phyloP scores from a whole-genome alignment of 1,140 invertebrate genomes.

The Cydia amplana region DNA sequence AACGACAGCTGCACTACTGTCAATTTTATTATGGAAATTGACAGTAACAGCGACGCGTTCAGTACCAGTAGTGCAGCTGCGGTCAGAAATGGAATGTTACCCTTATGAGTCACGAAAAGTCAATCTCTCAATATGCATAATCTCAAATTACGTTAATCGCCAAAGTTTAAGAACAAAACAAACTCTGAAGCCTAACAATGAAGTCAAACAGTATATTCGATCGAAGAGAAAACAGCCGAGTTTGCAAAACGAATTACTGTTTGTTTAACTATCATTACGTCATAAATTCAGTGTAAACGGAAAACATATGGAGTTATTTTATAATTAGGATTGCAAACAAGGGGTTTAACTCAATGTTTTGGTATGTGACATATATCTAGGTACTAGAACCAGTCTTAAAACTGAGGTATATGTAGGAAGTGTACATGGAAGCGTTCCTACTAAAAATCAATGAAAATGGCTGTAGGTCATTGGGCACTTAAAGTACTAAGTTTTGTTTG shows the following conservation, averaged over 20 bases:
- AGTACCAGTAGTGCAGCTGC: too few species aligned
- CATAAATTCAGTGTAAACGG: neutral
- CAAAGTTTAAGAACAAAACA: slow-evolving; percentile 2
- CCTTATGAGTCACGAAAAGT: neutral
- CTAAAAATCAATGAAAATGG: neutral
- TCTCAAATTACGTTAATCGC: neutral
- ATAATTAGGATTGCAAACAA: slow-evolving; percentile 14
- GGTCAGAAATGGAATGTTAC: too few species aligned
- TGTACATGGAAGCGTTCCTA: too few species aligned
- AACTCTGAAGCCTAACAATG: neutral
- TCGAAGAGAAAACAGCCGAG: slow-evolving; percentile 5
- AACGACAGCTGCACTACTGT: too few species aligned
- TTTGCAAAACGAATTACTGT: slow-evolving; percentile 15
- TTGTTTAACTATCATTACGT: slow-evolving; percentile 29
- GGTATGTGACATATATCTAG: neutral
- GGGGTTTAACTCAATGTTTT: neutral
- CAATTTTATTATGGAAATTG: too few species aligned
- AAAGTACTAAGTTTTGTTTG: too few species aligned
- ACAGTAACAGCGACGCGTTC: too few species aligned
- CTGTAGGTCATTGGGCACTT: too few species aligned
- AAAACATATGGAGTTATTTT: neutral
- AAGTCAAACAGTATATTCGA: slow-evolving; percentile 23
- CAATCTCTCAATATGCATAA: neutral
- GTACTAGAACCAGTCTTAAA: too few species aligned
- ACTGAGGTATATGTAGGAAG: too few species aligned